A percentile compares a stretch with the other conserved stretches of the same genome.
phyloP scores from a whole-genome alignment of 1,140 invertebrate genomes.

The Drosophila repletoides region DNA sequence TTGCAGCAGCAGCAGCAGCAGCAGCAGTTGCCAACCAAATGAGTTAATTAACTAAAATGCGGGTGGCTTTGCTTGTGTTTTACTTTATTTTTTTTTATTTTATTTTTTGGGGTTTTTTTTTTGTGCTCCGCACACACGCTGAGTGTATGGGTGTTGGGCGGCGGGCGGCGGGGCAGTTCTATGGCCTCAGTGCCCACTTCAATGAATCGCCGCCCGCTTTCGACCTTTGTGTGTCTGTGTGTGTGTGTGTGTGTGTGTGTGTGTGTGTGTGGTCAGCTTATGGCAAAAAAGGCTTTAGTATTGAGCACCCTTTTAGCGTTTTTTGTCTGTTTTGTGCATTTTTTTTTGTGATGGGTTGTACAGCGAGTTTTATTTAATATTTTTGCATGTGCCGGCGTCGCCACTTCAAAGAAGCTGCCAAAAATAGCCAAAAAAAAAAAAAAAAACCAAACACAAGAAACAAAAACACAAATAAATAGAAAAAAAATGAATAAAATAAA shows the following conservation, averaged over 20 bases:
- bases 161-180: conserved; percentile 1
- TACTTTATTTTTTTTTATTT: conserved; percentile 9
- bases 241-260: conserved; percentile 27
- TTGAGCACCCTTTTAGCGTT: conserved; percentile 71
- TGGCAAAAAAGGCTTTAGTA: conserved; percentile 67
- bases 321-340: conserved; percentile 30
- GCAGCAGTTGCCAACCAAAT: conserved; percentile 79
- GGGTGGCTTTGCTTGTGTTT: conserved; percentile 69
- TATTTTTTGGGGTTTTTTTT: conserved; percentile 29
- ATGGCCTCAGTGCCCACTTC: conserved; percentile 52
- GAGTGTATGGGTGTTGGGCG: background rate
- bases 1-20: conserved; percentile 70
- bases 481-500: background rate
- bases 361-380: conserved; percentile 72
- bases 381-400: conserved; percentile 59
- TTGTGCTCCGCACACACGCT: conserved; percentile 5
- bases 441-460: too few species aligned
- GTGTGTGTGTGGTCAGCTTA: conserved; percentile 77
- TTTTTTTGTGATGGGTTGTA: conserved; percentile 35
- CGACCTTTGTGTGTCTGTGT: background rate
- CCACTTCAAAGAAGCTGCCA: conserved; percentile 69
- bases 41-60: conserved; percentile 83
- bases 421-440: conserved; percentile 31
- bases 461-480: background rate
- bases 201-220: conserved; percentile 33